Conservation (phyloP, 2,888 invertebrate genomes). For the Argyra leucocephala region DNA sequence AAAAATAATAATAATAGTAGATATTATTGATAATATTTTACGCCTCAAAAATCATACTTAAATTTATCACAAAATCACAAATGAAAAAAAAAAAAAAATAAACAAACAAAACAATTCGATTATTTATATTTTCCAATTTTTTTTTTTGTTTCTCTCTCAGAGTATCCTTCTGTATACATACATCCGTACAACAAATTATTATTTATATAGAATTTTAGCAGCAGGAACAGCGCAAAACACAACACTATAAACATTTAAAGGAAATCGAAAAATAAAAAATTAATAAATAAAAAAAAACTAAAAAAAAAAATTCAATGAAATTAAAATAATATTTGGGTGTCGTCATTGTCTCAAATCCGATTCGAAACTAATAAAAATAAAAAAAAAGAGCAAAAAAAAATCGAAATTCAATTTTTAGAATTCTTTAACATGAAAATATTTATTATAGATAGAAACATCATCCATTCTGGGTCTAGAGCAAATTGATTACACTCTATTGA, state of each 20-base stretch:
- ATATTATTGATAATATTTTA: neutral
- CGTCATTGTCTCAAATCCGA: neutral
- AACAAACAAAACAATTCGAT: neutral
- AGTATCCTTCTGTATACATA: neutral
- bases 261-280: too few species aligned
- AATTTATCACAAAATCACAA: neutral
- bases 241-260: too few species aligned
- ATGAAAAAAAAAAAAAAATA: neutral
- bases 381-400: neutral
- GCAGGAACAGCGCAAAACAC: too few species aligned
- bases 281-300: too few species aligned
- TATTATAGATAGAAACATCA: neutral
- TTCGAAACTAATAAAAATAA: neutral
- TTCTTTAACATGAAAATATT: neutral
- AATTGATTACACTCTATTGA: neutral
- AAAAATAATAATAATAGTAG: neutral
- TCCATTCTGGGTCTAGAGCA: neutral
- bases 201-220: neutral
- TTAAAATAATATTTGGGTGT: neutral
- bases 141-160: neutral
- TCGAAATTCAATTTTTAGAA: neutral
- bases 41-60: neutral
- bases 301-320: neutral
- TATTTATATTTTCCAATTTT: neutral
- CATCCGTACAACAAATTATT: neutral